These are phyloP conservation scores for Archegozetes longisetosus DNA, from an alignment of 1,140 invertebrate species.

Conservation along the genomic window DNA sequence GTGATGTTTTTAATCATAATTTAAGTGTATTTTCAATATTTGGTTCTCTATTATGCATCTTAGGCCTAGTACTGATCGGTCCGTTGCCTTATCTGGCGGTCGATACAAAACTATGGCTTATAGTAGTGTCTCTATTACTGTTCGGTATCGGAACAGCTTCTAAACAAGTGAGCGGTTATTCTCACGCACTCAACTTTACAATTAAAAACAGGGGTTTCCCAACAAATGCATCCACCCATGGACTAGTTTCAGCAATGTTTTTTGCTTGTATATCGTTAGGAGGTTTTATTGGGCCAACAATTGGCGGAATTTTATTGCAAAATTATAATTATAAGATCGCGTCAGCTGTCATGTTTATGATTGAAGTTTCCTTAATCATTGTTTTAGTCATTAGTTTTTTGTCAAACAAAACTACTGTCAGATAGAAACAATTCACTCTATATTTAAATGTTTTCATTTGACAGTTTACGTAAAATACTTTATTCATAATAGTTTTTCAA, in stretches of 20 bases:
- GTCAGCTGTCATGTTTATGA: conserved; percentile 17
- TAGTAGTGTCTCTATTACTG: conserved; percentile 14
- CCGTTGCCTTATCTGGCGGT: conserved; percentile 17
- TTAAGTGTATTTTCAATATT: conserved; percentile 2
- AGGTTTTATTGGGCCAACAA: conserved; percentile 21
- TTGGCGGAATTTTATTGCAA: conserved; percentile 21
- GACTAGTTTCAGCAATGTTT: conserved; percentile 12
- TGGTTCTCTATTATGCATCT: conserved; percentile 14
- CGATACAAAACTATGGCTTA: conserved; percentile 2
- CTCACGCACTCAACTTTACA: conserved; percentile 14
- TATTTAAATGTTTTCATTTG: no score
- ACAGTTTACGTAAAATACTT: no score
- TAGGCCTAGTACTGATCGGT: conserved; percentile 19
- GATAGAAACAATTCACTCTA: no score
- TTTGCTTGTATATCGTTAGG: conserved; percentile 13
- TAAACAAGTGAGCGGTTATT: conserved; percentile 19
- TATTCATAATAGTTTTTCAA: no score
- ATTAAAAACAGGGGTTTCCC: conserved; percentile 4
- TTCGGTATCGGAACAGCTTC: conserved; percentile 17
- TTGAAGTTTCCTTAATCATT: conserved; percentile 17
- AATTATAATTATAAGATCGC: conserved; percentile 15
- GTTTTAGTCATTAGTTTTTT: no score
- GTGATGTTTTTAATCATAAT: conserved; percentile 16
- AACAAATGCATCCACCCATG: conserved; percentile 9
- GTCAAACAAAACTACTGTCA: no score